Evolutionary conservation across 2,113 vertebrate species (phyloP).

Genomic region (Seriola rivoliana): DNA sequence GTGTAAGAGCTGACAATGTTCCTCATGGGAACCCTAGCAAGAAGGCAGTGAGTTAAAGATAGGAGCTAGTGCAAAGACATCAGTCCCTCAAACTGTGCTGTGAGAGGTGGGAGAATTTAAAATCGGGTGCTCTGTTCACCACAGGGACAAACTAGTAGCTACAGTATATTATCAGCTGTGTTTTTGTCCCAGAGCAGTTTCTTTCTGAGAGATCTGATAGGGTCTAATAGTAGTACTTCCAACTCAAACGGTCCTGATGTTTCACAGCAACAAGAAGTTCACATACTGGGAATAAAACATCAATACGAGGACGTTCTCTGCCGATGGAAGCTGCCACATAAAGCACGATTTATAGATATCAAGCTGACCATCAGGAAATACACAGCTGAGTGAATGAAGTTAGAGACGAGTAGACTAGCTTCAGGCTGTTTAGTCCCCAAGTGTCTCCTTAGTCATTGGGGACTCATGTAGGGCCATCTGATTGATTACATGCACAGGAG

Average conservation of each 20-base stretch:
- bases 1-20: slow-evolving; percentile 25
- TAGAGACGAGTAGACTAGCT: neutral
- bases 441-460: slow-evolving; percentile 43
- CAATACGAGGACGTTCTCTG: neutral
- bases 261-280: neutral
- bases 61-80: neutral
- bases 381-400: slow-evolving; percentile 32
- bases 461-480: slow-evolving; percentile 18
- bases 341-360: neutral
- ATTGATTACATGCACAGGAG: slow-evolving; percentile 47
- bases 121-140: slow-evolving; percentile 7
- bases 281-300: neutral
- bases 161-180: neutral
- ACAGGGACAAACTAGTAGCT: neutral
- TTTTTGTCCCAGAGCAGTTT: neutral
- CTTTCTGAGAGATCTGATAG: neutral
- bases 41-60: slow-evolving; percentile 33
- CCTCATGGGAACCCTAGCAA: slow-evolving; percentile 23
- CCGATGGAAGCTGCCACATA: neutral
- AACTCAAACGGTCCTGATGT: neutral
- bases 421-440: slow-evolving; percentile 16
- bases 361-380: neutral
- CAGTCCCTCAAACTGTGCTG: neutral
- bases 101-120: neutral
- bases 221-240: neutral